A percentile compares a stretch with the other conserved stretches of the same genome.
These are phyloP conservation scores for Lophotis ruficrista DNA, from an alignment of 2,113 vertebrate genomes.

Conservation along the genomic window DNA sequence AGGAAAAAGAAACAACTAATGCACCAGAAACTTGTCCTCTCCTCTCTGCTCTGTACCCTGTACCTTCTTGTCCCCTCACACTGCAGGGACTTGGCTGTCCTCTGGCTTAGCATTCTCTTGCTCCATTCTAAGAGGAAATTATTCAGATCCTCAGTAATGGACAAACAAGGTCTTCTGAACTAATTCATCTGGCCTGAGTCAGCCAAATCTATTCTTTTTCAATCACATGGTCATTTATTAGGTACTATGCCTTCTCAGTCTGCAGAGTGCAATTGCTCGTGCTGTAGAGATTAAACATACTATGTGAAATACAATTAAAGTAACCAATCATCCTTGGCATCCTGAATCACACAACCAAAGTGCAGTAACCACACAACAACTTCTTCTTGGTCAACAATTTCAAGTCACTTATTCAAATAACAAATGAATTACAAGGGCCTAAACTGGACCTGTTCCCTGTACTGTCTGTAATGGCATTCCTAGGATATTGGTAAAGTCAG, in stretches of 20 bases:
- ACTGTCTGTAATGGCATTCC: neutral
- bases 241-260: neutral
- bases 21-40: neutral
- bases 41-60: neutral
- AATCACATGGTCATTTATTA: neutral
- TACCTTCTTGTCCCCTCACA: neutral
- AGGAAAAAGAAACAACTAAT: neutral
- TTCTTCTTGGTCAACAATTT: neutral
- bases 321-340: neutral
- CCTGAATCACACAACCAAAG: neutral
- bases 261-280: neutral
- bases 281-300: neutral
- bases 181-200: neutral
- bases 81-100: neutral
- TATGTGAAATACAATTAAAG: neutral
- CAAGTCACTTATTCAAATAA: neutral
- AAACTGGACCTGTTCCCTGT: neutral
- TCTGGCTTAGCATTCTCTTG: neutral
- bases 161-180: neutral
- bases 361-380: neutral
- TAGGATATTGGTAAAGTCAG: neutral
- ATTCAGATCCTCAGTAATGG: neutral
- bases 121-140: neutral
- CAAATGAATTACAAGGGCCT: neutral
- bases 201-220: neutral